These are phyloP conservation scores for Paguma larvata DNA, from an alignment of 2,797 vertebrate genomes.

Conservation along the genomic window DNA sequence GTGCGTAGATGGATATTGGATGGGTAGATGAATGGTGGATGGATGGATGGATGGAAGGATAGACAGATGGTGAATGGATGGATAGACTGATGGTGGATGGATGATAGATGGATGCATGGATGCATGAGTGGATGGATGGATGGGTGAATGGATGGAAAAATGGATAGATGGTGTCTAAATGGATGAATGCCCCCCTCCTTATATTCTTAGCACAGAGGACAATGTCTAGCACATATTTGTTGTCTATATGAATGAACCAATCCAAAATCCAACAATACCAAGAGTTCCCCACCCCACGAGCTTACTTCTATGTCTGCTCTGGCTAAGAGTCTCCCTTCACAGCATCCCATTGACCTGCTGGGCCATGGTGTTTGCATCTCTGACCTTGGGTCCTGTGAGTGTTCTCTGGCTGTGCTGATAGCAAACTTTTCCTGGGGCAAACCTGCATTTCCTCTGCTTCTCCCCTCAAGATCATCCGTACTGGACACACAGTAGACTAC, in stretches of 20 bases:
- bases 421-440: background rate
- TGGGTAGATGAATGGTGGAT: background rate
- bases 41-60: background rate
- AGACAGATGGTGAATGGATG: fast-evolving
- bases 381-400: background rate
- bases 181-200: background rate
- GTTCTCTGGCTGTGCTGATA: background rate
- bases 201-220: background rate
- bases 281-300: background rate
- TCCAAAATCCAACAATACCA: background rate
- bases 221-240: background rate
- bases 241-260: background rate
- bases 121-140: fast-evolving
- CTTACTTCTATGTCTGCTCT: background rate
- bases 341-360: fast-evolving
- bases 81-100: fast-evolving
- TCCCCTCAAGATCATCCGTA: background rate
- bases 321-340: background rate
- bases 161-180: background rate
- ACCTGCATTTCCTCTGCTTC: background rate
- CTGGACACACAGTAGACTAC: slow-evolving; percentile 27
- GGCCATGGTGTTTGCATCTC: fast-evolving
- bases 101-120: background rate
- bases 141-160: fast-evolving
- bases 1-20: background rate